A percentile compares a stretch with the other conserved stretches of the same genome.
These are phyloP conservation scores for Villa cingulata DNA, from an alignment of 2,888 invertebrate species.

Conservation along the genomic window DNA sequence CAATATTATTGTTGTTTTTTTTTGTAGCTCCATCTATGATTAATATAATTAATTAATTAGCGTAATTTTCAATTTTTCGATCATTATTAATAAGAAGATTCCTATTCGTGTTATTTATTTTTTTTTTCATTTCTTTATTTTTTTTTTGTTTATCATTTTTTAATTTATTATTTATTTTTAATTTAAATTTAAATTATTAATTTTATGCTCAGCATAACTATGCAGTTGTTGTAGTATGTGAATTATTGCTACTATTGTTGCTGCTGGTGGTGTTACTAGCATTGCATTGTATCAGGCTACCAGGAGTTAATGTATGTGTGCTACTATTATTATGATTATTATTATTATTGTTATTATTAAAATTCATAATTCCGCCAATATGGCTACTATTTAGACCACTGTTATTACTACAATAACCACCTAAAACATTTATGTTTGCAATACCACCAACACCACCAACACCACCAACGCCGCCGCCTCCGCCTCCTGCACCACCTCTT, in stretches of 20 bases:
- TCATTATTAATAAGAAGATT: too few relatives aligned
- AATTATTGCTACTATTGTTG: slow-evolving; percentile 21
- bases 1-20: slow-evolving; percentile 1
- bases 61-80: too few relatives aligned
- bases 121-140: too few relatives aligned
- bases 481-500: slow-evolving; percentile 16
- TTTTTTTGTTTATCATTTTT: too few relatives aligned
- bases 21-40: too few relatives aligned
- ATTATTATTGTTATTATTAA: slow-evolving; percentile 8
- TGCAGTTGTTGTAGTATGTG: slow-evolving; percentile 28
- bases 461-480: too few relatives aligned
- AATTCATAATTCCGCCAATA: slow-evolving; percentile 10
- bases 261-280: too few relatives aligned
- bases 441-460: slow-evolving; percentile 15
- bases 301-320: slow-evolving; percentile 13
- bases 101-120: too few relatives aligned
- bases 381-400: slow-evolving; percentile 7
- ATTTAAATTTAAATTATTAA: not conserved
- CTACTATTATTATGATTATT: slow-evolving; percentile 14
- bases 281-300: slow-evolving; percentile 31
- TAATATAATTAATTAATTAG: slow-evolving; percentile 3
- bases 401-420: slow-evolving; percentile 22
- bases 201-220: slow-evolving; percentile 18
- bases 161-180: not conserved
- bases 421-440: slow-evolving; percentile 10